These are phyloP conservation scores for Oscheius sp. DNA, from an alignment of 1,140 invertebrate species.

Conservation along the genomic window DNA sequence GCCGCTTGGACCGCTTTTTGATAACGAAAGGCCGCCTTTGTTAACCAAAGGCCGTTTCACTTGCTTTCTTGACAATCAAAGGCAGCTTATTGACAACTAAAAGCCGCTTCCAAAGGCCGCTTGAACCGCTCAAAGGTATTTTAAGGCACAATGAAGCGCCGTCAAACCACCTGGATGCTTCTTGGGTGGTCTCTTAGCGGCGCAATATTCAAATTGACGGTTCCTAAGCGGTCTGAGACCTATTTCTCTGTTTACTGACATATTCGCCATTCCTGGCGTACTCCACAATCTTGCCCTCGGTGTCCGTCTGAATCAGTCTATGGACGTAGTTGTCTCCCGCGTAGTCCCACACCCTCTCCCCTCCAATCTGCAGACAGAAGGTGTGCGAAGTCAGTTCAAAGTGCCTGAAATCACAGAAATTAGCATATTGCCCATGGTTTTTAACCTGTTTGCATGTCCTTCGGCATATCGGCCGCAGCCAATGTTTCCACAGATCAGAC, in stretches of 20 bases:
- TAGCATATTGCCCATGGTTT: neutral
- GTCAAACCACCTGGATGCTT: too few species aligned
- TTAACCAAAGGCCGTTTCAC: too few species aligned
- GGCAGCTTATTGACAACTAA: too few species aligned
- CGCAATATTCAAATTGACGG: too few species aligned
- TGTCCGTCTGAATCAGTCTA: constrained; percentile 47
- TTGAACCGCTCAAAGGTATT: too few species aligned
- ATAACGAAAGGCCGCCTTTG: too few species aligned
- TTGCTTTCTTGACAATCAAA: too few species aligned
- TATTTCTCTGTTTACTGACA: neutral
- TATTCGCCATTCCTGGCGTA: constrained; percentile 37
- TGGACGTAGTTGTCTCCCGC: constrained; percentile 90
- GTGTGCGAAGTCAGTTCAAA: constrained; percentile 92
- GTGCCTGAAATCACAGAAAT: constrained; percentile 72
- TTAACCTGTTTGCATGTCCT: constrained; percentile 71
- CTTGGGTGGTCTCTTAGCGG: too few species aligned
- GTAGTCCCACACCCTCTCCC: constrained; percentile 97
- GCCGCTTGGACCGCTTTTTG: too few species aligned
- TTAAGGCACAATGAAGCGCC: too few species aligned
- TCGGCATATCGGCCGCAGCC: constrained; percentile 84
- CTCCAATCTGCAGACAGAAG: constrained; percentile 90
- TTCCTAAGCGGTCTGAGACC: neutral
- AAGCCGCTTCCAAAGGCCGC: too few species aligned
- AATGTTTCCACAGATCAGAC: constrained; percentile 94
- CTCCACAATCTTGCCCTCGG: constrained; percentile 90